phyloP scores from a whole-genome alignment of 2,888 invertebrate species.

The Melitaea athalia region DNA sequence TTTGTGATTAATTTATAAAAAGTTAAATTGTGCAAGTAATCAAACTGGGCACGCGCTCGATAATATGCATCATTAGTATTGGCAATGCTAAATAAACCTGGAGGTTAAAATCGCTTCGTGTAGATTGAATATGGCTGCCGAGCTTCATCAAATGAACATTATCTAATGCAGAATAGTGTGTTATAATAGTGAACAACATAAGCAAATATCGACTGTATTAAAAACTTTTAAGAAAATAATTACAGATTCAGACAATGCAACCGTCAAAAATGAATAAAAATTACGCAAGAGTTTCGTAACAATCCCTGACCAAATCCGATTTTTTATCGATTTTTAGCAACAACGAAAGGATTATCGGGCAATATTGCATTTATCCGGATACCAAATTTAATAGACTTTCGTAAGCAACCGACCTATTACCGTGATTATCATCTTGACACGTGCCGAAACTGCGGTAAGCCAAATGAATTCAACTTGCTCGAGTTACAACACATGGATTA shows the following conservation, averaged over 20 bases:
- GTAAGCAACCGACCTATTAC: slow-evolving; percentile 49
- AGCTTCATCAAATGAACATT: not conserved
- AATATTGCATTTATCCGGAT: slow-evolving; percentile 53
- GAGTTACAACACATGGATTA: slow-evolving; percentile 7
- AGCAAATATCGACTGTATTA: not conserved
- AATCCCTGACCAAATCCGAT: not conserved
- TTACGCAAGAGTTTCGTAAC: not conserved
- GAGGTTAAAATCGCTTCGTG: slow-evolving; percentile 2
- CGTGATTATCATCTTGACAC: slow-evolving; percentile 31
- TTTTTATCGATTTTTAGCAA: not conserved
- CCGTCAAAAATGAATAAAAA: not conserved
- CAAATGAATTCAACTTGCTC: slow-evolving; percentile 1
- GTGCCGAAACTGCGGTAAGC: slow-evolving; percentile 13
- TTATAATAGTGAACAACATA: not conserved
- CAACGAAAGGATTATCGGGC: slow-evolving; percentile 20
- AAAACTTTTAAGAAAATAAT: not conserved
- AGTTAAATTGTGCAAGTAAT: slow-evolving; percentile 12
- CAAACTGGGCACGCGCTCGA: slow-evolving; percentile 32
- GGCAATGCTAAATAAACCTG: slow-evolving; percentile 22
- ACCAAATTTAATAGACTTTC: slow-evolving; percentile 62
- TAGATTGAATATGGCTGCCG: not conserved
- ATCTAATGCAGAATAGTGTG: slow-evolving; percentile 3
- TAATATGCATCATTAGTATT: slow-evolving; percentile 30
- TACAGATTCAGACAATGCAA: not conserved
- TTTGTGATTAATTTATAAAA: not conserved